Base-by-base conservation (phyloP, 2,797 vertebrate genomes). In the Myotis pilosus region DNA sequence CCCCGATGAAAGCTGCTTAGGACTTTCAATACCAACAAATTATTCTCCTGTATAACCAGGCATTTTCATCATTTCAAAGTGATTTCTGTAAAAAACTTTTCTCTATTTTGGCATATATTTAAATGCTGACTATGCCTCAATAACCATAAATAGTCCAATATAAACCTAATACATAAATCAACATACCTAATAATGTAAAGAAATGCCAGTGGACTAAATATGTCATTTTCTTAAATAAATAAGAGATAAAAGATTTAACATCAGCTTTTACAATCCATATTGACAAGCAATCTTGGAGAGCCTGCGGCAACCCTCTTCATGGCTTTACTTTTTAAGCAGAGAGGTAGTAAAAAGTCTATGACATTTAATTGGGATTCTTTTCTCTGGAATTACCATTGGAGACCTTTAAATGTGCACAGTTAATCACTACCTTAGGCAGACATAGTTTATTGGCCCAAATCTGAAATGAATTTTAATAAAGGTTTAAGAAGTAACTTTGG, bases 361-460 rank as follows among this genome's bases (percentile, higher is more conserved):
- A 13, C 53, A 44, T 96, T 97, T 87, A 96, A 38, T 55, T 25
- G 51, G 23, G 12, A 68, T 87, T 86, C 60, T 13, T 68, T 86
- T 7, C 16, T 12, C 8, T 36, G 57, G 53, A 86, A 87, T 80
- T 95, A 30, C 60, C 47, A 60, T 1, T 28, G 25, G 93, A 66
- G 79, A 92, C 71, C 81, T 97, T 93, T 95, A 22, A 90, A 6
- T 64, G 76, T 66, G 0, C 25, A 62, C 0, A 53, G 64, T 71
- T 97, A 95, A 96, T 96, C 28, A 57, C 33, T 90, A 41, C 74
- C 79, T 64, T 57, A 96, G 89, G 92, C 80, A 94, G 86, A 92
- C 30, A 57, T 44, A 82, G 91, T 94, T 96, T 74, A 91, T 88
- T 94, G 81, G 12, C 71, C 47, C 11, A 96, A 96, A 96, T 41